These are phyloP conservation scores for Platysternon megacephalum DNA, from an alignment of 2,113 vertebrate species.

Conservation along the genomic window DNA sequence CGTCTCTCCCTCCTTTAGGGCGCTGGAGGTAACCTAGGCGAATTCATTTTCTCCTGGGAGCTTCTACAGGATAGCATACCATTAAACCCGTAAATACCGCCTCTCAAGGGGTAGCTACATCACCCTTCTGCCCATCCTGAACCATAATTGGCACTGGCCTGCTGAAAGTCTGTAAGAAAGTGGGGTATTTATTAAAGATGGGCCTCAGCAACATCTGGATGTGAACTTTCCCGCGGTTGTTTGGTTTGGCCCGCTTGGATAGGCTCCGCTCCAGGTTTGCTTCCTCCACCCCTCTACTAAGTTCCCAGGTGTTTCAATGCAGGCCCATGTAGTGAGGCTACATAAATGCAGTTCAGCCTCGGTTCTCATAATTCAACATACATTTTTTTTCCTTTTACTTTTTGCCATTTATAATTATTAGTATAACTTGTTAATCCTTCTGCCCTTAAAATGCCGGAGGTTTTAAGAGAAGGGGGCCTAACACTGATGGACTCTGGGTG, in stretches of 20 bases:
- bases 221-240: neutral
- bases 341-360: neutral
- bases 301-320: neutral
- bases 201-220: neutral
- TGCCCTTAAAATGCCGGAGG: neutral
- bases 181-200: neutral
- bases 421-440: neutral
- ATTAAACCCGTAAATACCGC: neutral
- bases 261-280: neutral
- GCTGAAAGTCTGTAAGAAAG: neutral
- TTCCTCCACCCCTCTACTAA: neutral
- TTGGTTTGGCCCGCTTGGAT: neutral
- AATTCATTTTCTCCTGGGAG: neutral
- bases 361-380: neutral
- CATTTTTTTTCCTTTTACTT: neutral
- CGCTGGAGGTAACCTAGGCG: neutral
- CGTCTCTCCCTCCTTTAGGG: neutral
- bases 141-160: neutral
- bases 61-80: neutral
- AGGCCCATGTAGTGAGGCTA: neutral
- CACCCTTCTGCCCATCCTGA: neutral
- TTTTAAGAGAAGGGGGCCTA: accelerated
- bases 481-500: neutral
- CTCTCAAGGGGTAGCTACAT: neutral
- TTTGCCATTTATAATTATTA: neutral